Evolutionary conservation across 2,888 invertebrate species (phyloP).

Genomic region (Cryptocheilus praepositus): DNA sequence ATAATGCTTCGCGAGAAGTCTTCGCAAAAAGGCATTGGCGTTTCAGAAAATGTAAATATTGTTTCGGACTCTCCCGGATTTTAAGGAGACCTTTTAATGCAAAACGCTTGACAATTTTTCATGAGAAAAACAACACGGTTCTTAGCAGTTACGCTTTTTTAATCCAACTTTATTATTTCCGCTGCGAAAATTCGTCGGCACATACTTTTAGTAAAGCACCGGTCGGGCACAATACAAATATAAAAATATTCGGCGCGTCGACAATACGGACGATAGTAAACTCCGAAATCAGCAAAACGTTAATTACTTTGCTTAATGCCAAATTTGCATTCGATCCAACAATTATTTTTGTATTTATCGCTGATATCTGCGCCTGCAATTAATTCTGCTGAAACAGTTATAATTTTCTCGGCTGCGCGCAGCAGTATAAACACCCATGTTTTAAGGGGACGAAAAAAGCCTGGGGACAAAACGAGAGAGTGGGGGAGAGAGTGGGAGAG

Average conservation of each 20-base stretch:
- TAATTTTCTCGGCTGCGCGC: conserved; percentile 26
- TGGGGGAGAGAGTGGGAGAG: conserved; percentile 1
- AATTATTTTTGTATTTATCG: conserved; percentile 33
- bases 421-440: conserved; percentile 6
- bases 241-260: conserved; percentile 6
- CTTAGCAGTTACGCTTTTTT: not conserved
- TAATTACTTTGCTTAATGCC: no score
- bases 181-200: not conserved
- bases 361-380: conserved; percentile 30
- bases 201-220: no score
- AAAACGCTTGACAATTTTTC: not conserved
- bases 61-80: conserved; percentile 6
- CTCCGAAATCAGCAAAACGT: no score
- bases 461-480: not conserved
- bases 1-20: not conserved
- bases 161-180: not conserved
- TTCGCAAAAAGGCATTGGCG: conserved; percentile 1
- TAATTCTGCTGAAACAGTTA: conserved; percentile 36
- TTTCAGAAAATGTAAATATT: conserved; percentile 10
- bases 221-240: not conserved
- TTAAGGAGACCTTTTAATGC: no score
- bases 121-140: not conserved
- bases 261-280: no score
- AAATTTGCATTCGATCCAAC: no score
- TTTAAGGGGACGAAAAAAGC: not conserved